Conservation (phyloP, 1,140 invertebrate genomes). For the Drosophila pandora region DNA sequence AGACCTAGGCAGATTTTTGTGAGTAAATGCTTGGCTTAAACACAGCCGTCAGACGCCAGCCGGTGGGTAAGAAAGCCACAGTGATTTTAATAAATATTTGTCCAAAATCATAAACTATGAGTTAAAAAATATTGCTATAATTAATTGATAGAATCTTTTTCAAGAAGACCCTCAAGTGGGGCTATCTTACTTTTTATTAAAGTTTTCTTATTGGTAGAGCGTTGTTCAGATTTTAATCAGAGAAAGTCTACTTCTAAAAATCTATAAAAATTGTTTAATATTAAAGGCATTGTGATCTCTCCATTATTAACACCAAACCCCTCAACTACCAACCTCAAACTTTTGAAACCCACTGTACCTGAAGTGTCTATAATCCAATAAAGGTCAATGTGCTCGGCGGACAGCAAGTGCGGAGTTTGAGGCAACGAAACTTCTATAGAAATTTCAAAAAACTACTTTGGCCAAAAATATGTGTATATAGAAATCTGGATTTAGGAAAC, state of each 20-base stretch:
- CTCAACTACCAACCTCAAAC: not conserved
- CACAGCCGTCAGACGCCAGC: conserved; percentile 73
- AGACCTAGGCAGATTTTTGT: conserved; percentile 43
- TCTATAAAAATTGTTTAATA: no score
- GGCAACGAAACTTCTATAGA: conserved; percentile 14
- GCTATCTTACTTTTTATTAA: no score
- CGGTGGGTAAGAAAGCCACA: conserved; percentile 41
- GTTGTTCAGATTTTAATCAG: no score
- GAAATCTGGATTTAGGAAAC: conserved; percentile 9
- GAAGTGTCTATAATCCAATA: conserved; percentile 22
- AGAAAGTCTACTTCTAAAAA: no score
- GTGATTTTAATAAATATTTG: not conserved
- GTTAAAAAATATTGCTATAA: no score
- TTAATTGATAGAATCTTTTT: no score
- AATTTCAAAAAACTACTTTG: conserved; percentile 35
- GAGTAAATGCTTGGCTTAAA: conserved; percentile 57
- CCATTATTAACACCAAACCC: no score
- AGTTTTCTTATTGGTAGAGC: no score
- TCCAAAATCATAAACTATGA: not conserved
- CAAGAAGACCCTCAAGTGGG: no score
- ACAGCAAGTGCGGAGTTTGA: conserved; percentile 35
- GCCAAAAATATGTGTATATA: conserved; percentile 10
- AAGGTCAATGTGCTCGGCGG: conserved; percentile 62
- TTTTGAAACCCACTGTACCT: conserved; percentile 25
- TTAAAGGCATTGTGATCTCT: not conserved